Conservation (phyloP, 2,797 vertebrate genomes). For the Myotis pilosus region DNA sequence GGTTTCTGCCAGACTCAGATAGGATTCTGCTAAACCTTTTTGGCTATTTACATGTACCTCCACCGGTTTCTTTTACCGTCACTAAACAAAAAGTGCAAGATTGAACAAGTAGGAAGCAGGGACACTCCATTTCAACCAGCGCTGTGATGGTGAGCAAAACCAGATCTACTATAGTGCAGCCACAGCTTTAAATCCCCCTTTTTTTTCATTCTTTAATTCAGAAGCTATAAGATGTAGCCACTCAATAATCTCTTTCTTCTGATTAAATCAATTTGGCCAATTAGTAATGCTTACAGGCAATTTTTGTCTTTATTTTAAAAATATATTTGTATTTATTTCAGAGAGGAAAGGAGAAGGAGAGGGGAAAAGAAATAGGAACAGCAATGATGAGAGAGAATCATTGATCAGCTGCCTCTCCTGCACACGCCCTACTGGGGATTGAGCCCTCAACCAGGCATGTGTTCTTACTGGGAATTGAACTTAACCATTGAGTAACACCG, state of each 20-base stretch:
- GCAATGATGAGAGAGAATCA: too few relatives aligned
- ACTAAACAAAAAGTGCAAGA: neutral
- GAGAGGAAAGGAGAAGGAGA: too few relatives aligned
- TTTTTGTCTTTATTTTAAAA: neutral
- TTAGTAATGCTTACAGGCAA: neutral
- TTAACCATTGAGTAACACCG: too few relatives aligned
- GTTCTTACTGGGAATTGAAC: too few relatives aligned
- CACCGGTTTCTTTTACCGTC: constrained; percentile 4
- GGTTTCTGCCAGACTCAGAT: constrained; percentile 26
- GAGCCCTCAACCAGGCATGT: too few relatives aligned
- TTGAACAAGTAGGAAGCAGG: neutral
- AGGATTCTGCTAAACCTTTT: constrained; percentile 26
- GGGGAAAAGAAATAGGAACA: too few relatives aligned
- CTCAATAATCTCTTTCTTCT: neutral
- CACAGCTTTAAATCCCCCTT: neutral
- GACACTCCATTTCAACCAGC: neutral
- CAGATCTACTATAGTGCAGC: neutral
- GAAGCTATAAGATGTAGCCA: neutral
- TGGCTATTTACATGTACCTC: constrained; percentile 28
- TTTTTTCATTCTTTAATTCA: constrained; percentile 17
- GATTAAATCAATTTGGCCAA: neutral
- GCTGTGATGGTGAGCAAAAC: neutral
- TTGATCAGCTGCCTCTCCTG: too few relatives aligned
- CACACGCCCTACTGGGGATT: too few relatives aligned
- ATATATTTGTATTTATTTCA: too few relatives aligned